phyloP scores from a whole-genome alignment of 2,797 vertebrate genomes.

The Sternarchorhynchus goeldii region DNA sequence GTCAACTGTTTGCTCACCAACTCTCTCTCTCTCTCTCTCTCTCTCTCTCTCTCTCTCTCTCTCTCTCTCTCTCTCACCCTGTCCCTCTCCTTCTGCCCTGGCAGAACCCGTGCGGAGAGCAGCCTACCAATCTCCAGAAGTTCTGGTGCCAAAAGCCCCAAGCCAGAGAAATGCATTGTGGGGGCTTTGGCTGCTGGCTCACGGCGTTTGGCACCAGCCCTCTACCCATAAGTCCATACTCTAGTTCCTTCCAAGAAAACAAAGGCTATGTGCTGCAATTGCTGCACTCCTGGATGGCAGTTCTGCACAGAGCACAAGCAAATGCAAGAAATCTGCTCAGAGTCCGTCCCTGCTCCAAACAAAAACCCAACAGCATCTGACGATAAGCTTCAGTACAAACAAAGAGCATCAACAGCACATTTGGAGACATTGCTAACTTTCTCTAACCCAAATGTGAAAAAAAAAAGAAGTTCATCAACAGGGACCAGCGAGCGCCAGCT shows the following conservation, averaged over 20 bases:
- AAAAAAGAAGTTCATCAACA: not conserved
- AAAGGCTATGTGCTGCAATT: slow-evolving; percentile 32
- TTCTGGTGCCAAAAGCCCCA: slow-evolving; percentile 48
- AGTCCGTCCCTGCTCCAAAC: slow-evolving; percentile 35
- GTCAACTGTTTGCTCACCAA: not conserved
- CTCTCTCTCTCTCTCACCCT: not conserved
- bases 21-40: slow-evolving; percentile 11
- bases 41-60: not conserved
- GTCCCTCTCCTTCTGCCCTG: slow-evolving; percentile 26
- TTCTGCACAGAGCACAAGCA: slow-evolving; percentile 44
- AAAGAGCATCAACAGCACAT: slow-evolving; percentile 4
- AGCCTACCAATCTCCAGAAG: slow-evolving; percentile 47
- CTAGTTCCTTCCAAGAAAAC: slow-evolving; percentile 38
- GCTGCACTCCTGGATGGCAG: slow-evolving; percentile 23
- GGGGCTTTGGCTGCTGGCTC: slow-evolving; percentile 38
- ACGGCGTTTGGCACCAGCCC: slow-evolving; percentile 48
- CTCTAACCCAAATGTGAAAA: not conserved
- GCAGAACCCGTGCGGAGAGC: slow-evolving; percentile 44
- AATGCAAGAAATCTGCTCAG: slow-evolving; percentile 23
- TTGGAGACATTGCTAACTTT: not conserved
- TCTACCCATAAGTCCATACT: slow-evolving; percentile 43
- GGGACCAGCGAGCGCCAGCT: not conserved
- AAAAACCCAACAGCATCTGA: slow-evolving; percentile 3
- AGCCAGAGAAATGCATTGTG: slow-evolving; percentile 51
- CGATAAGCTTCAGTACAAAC: slow-evolving; percentile 4